Evolutionary conservation across 2,113 vertebrate species (phyloP).

Genomic region (Recurvirostra avosetta): DNA sequence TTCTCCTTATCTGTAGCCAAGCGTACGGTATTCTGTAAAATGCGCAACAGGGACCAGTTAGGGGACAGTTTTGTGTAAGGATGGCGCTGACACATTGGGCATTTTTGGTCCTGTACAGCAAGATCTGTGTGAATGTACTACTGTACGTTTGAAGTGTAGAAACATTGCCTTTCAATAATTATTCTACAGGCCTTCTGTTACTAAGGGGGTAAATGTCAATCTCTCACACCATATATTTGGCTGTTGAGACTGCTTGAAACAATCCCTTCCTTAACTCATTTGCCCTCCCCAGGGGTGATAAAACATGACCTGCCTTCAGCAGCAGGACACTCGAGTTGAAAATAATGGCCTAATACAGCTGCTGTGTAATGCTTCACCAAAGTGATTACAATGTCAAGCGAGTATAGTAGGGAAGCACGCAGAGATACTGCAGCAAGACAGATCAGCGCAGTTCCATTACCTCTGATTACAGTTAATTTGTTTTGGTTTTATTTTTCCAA

Average conservation of each 20-base stretch:
- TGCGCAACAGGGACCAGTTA: neutral
- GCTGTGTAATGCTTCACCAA: slow-evolving; percentile 1
- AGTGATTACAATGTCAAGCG: neutral
- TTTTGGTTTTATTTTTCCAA: neutral
- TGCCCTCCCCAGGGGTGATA: neutral
- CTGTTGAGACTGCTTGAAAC: neutral
- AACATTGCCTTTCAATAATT: slow-evolving; percentile 50
- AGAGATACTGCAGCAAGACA: neutral
- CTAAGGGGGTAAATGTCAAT: slow-evolving; percentile 25
- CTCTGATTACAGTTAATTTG: neutral
- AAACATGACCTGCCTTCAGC: neutral
- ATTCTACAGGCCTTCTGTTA: slow-evolving; percentile 69
- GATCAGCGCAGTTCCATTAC: neutral
- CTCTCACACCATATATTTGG: neutral
- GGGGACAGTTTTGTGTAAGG: neutral
- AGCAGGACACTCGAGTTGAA: neutral
- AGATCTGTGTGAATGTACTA: neutral
- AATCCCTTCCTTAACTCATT: neutral
- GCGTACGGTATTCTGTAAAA: neutral
- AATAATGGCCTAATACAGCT: neutral
- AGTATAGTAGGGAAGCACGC: neutral
- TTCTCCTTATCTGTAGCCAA: neutral
- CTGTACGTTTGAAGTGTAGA: neutral
- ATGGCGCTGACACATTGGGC: neutral
- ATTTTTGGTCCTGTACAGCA: neutral